phyloP scores from a whole-genome alignment of 1,140 invertebrate genomes.

The Spodoptera litura region DNA sequence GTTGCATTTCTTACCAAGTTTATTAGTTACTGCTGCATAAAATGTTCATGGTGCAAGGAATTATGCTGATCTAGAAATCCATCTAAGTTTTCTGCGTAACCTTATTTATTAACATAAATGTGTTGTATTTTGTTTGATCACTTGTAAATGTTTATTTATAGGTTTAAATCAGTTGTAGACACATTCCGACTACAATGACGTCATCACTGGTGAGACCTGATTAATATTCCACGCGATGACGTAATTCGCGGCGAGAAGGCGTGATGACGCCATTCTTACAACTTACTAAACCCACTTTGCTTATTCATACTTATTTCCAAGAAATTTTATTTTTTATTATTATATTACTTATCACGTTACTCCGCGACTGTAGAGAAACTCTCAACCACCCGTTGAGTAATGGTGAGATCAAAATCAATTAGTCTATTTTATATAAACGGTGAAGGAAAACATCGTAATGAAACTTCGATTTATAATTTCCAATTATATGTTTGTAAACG shows the following conservation, averaged over 20 bases:
- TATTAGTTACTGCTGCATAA: too few species aligned
- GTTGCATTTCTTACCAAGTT: too few species aligned
- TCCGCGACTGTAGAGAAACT: too few species aligned
- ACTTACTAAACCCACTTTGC: slow-evolving; percentile 30
- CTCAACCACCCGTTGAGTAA: too few species aligned
- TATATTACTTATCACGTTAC: neutral
- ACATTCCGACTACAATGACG: slow-evolving; percentile 46
- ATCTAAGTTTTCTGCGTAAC: too few species aligned
- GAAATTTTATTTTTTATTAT: slow-evolving; percentile 4
- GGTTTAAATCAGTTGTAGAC: neutral
- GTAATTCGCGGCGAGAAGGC: slow-evolving; percentile 65
- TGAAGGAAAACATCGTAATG: too few species aligned
- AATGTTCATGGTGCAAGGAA: too few species aligned
- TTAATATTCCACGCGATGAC: slow-evolving; percentile 65
- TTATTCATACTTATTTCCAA: slow-evolving; percentile 53
- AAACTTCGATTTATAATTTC: too few species aligned
- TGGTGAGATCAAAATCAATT: too few species aligned
- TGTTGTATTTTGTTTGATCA: neutral
- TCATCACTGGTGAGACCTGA: slow-evolving; percentile 52
- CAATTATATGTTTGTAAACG: too few species aligned
- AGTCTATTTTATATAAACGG: too few species aligned
- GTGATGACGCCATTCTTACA: slow-evolving; percentile 69
- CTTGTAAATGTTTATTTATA: slow-evolving; percentile 23
- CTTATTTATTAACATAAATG: neutral
- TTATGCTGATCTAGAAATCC: too few species aligned